phyloP scores from a whole-genome alignment of 2,113 vertebrate genomes.

The Abramis brama region DNA sequence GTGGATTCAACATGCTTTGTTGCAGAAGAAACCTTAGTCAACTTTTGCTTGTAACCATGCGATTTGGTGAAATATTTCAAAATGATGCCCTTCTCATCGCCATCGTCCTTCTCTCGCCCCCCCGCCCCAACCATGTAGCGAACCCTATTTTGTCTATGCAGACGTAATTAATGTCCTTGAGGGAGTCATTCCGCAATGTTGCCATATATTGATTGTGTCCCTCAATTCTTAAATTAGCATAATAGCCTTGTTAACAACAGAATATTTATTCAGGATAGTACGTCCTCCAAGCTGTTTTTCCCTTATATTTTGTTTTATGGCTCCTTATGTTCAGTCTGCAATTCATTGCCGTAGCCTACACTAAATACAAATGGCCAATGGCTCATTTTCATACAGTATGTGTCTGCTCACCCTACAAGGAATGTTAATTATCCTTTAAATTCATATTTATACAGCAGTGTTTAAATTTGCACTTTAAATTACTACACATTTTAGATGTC shows the following conservation, averaged over 20 bases:
- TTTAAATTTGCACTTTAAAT: background rate
- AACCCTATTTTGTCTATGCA: constrained; percentile 34
- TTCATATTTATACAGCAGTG: background rate
- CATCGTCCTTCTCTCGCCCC: background rate
- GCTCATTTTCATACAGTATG: constrained; percentile 10
- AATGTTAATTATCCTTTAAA: background rate
- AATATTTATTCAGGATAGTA: constrained; percentile 28
- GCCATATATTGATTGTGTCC: constrained; percentile 46
- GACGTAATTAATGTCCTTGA: constrained; percentile 29
- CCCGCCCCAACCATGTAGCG: background rate
- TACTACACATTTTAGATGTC: background rate
- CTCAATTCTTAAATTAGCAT: constrained; percentile 50
- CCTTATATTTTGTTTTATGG: constrained; percentile 8
- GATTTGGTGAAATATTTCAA: background rate
- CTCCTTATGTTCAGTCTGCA: constrained; percentile 30
- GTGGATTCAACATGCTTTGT: background rate
- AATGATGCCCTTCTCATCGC: background rate
- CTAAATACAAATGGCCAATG: constrained; percentile 23
- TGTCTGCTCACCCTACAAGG: background rate
- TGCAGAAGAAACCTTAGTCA: background rate
- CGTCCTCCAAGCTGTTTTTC: constrained; percentile 1
- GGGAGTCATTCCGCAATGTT: constrained; percentile 41
- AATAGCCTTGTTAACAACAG: constrained; percentile 41
- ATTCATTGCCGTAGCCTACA: background rate
- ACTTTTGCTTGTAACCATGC: background rate